Percentiles rank a stretch among this genome's conserved stretches.
phyloP scores from a whole-genome alignment of 2,797 vertebrate species.

The Hylomyscus alleni region DNA sequence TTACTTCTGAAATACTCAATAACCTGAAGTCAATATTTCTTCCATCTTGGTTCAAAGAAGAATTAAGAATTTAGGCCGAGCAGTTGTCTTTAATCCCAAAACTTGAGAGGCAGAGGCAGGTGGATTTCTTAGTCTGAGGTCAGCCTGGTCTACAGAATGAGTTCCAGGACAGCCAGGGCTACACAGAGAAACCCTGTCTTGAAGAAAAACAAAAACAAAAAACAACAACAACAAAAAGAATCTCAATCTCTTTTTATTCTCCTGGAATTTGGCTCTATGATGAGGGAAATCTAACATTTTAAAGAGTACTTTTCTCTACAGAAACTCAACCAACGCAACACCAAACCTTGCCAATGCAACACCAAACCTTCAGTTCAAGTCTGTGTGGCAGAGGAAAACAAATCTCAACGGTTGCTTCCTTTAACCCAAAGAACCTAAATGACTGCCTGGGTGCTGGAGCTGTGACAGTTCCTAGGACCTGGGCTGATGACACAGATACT shows the following conservation, averaged over 20 bases:
- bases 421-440: background rate
- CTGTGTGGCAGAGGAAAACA: background rate
- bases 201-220: too few species aligned
- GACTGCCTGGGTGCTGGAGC: background rate
- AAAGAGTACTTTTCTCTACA: background rate
- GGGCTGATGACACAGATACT: background rate
- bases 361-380: background rate
- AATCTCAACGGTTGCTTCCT: background rate
- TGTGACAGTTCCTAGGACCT: background rate
- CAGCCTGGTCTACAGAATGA: too few species aligned
- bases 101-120: too few species aligned
- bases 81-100: too few species aligned
- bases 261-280: background rate
- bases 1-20: background rate
- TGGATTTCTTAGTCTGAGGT: too few species aligned
- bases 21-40: background rate
- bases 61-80: background rate
- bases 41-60: background rate
- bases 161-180: too few species aligned
- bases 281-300: background rate
- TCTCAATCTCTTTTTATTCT: background rate
- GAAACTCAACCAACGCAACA: background rate
- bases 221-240: too few species aligned
- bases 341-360: background rate
- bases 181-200: too few species aligned